Conservation (phyloP, 1,140 invertebrate genomes). For the Gonioctena quinquepunctata region DNA sequence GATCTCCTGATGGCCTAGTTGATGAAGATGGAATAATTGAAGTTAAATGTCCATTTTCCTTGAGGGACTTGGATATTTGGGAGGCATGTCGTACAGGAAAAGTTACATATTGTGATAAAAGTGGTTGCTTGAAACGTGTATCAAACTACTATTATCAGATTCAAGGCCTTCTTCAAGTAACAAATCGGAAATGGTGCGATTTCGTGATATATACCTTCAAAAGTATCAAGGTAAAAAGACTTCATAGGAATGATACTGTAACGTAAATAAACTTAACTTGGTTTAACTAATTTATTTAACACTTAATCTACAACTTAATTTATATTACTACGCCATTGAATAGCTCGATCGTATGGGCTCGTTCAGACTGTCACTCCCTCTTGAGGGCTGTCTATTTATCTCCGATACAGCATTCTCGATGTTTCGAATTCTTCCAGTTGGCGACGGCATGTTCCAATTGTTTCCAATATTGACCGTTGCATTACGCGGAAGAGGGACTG, state of each 20-base stretch:
- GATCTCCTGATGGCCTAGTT: constrained; percentile 25
- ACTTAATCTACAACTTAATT: too few species aligned
- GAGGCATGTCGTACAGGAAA: background rate
- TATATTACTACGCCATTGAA: too few species aligned
- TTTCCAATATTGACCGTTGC: too few species aligned
- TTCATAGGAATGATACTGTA: background rate
- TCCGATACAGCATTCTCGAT: too few species aligned
- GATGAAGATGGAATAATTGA: constrained; percentile 24
- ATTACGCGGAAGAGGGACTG: too few species aligned
- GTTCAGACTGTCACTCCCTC: too few species aligned
- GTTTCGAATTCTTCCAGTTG: too few species aligned
- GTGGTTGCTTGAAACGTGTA: background rate
- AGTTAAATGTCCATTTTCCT: constrained; percentile 26
- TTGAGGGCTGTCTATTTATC: too few species aligned
- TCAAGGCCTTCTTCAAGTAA: constrained; percentile 19
- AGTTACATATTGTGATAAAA: background rate
- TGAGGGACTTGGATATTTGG: background rate
- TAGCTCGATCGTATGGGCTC: too few species aligned
- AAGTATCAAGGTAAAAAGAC: background rate
- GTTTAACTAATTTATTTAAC: too few species aligned
- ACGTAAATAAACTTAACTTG: too few species aligned
- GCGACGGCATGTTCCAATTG: too few species aligned
- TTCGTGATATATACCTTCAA: constrained; percentile 6
- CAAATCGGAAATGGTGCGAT: constrained; percentile 8
- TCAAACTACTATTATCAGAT: constrained; percentile 22